These are phyloP conservation scores for Drosophila watanabei DNA, from an alignment of 1,140 invertebrate species.

Conservation along the genomic window DNA sequence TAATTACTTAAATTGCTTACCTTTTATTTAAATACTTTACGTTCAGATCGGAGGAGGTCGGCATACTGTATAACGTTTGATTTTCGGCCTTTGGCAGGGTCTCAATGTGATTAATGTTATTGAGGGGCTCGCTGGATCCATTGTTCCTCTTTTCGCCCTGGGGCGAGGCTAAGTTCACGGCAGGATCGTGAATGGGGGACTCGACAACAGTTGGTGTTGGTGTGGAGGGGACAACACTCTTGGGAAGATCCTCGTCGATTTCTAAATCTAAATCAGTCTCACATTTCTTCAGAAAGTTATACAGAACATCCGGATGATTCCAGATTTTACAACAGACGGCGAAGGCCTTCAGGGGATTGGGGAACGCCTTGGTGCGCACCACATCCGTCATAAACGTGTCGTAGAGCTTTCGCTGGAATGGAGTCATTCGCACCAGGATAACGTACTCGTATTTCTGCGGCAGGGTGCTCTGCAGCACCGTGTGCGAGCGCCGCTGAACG, in stretches of 20 bases:
- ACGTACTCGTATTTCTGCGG: slow-evolving; percentile 97
- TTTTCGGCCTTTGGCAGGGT: slow-evolving; percentile 25
- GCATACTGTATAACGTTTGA: slow-evolving; percentile 26
- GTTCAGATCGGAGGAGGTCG: slow-evolving; percentile 37
- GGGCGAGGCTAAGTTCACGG: slow-evolving; percentile 24
- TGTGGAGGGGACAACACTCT: slow-evolving; percentile 31
- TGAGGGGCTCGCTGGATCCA: slow-evolving; percentile 11
- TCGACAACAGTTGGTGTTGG: slow-evolving; percentile 28
- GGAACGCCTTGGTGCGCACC: slow-evolving; percentile 93
- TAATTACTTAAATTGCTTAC: neutral
- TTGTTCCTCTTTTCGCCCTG: slow-evolving; percentile 21
- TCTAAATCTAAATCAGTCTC: slow-evolving; percentile 96
- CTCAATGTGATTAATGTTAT: slow-evolving; percentile 14
- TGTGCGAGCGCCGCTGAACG: slow-evolving; percentile 96
- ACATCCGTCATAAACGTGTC: slow-evolving; percentile 97
- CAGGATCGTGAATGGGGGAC: slow-evolving; percentile 19
- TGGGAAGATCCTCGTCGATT: slow-evolving; percentile 87
- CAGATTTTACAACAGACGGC: slow-evolving; percentile 99
- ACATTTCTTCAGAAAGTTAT: slow-evolving; percentile 95
- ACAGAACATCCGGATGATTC: slow-evolving; percentile 99
- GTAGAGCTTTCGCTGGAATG: slow-evolving; percentile 94
- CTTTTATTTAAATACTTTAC: slow-evolving; percentile 50
- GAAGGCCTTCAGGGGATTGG: slow-evolving; percentile 98
- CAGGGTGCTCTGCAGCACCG: slow-evolving; percentile 93
- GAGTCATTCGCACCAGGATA: slow-evolving; percentile 94